Evolutionary conservation across 2,113 vertebrate genomes (phyloP), one percentile per base, ranked within the genome.

Genomic region (Coryphaenoides rupestris): DNA sequence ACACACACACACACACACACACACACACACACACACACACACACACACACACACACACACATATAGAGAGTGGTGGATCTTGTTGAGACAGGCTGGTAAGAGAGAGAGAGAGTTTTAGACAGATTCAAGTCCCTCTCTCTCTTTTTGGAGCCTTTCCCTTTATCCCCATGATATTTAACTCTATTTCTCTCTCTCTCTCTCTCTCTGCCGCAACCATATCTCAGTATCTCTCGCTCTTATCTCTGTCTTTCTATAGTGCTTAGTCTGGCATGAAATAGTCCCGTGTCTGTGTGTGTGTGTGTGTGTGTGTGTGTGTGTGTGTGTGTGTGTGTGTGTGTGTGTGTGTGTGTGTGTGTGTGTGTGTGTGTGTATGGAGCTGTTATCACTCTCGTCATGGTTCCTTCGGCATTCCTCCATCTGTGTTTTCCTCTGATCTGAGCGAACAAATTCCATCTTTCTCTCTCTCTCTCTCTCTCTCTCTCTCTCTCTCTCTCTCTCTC

Each of bases 41-140:
- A 57, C 74, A 71, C 28, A 7, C 7, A 19, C 22, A 4, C 56
- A 57, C 15, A 17, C 21, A 52, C 26, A 12, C 19, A 59, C 50
- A 26, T 19, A 19, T 19, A 19, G 2, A 50, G 47, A 4, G 47
- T 50, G 19, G 52, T 49, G 21, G 9, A 60, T 65, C 73, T 21
- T 83, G 81, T 85, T 81, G 75, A 73, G 76, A 79, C 76, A 83
- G 73, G 75, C 61, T 3, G 19, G 58, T 0, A 47, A 40, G 9
- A 9, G 33, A 40, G 33, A 40, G 33, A 40, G 33, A 10, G 33
- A 40, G 9, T 40, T 26, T 3, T 40, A 12, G 33, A 40, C 13
- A 2, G 7, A 40, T 40, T 40, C 33, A 40, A 2, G 33, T 40
- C 33, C 2, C 33, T 40, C 33, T 1, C 5, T 40, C 2, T 6